Evolutionary conservation across 2,888 invertebrate genomes (phyloP).

Genomic region (Furcula furcula): DNA sequence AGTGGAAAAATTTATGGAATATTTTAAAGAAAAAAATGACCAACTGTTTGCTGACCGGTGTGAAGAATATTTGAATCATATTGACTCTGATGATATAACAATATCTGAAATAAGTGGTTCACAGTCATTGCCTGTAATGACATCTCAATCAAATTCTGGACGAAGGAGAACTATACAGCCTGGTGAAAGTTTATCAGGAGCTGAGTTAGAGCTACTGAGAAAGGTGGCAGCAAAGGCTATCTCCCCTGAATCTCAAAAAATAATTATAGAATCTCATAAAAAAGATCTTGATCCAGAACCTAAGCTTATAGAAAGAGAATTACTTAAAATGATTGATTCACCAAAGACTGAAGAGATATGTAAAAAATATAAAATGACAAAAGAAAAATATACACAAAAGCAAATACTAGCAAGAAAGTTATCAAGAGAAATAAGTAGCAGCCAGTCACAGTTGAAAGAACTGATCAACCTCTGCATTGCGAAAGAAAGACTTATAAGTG

Average conservation of each 20-base stretch:
- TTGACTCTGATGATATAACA: conserved; percentile 77
- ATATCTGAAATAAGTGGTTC: conserved; percentile 77
- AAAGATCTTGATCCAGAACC: conserved; percentile 80
- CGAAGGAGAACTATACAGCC: conserved; percentile 83
- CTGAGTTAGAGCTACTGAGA: conserved; percentile 81
- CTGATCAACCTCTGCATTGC: conserved; percentile 84
- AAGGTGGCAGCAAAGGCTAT: conserved; percentile 82
- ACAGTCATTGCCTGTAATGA: conserved; percentile 71
- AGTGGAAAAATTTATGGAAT: conserved; percentile 86
- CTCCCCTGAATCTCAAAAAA: conserved; percentile 77
- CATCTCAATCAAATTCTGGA: conserved; percentile 73
- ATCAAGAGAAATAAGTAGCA: conserved; percentile 83
- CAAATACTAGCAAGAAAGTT: conserved; percentile 72
- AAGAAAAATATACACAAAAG: conserved; percentile 75
- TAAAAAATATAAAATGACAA: conserved; percentile 78
- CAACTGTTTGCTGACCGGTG: conserved; percentile 83
- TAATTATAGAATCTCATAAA: conserved; percentile 79
- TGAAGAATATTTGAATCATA: conserved; percentile 81
- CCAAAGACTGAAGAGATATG: conserved; percentile 74
- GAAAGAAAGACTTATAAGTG: conserved; percentile 88
- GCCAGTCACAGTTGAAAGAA: conserved; percentile 86
- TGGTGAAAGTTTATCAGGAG: conserved; percentile 82
- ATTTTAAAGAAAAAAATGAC: conserved; percentile 87
- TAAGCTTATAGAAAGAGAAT: conserved; percentile 74
- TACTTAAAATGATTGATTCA: conserved; percentile 77